phyloP scores from a whole-genome alignment of 1,140 invertebrate genomes.

The Sycobia sp. region DNA sequence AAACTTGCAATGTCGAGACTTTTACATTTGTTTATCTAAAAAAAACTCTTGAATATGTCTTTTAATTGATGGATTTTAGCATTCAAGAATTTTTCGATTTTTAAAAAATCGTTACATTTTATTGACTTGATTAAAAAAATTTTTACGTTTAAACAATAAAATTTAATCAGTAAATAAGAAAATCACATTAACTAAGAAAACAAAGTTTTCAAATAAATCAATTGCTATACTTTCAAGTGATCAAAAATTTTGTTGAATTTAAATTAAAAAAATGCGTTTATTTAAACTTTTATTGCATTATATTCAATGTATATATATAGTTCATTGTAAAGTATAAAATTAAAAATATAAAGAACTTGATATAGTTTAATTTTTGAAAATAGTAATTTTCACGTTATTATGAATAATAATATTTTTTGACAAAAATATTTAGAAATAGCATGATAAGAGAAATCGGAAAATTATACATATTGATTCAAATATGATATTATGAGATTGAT shows the following conservation, averaged over 20 bases:
- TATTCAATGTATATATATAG: not conserved
- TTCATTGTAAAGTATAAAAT: not conserved
- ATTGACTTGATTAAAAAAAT: constrained; percentile 2
- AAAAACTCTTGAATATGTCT: not conserved
- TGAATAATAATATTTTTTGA: not conserved
- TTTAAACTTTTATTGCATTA: not conserved
- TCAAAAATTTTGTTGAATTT: not conserved
- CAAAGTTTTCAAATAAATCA: not conserved
- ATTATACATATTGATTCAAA: too few species aligned
- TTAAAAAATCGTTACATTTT: not conserved
- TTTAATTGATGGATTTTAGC: constrained; percentile 9
- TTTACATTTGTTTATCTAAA: not conserved
- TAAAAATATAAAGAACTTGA: not conserved
- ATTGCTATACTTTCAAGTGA: not conserved
- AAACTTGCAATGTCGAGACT: constrained; percentile 26
- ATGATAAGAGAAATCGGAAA: too few species aligned
- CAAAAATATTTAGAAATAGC: too few species aligned
- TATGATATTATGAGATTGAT: too few species aligned
- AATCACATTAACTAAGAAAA: not conserved
- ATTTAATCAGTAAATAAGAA: not conserved
- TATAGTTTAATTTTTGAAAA: too few species aligned
- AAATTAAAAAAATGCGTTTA: not conserved
- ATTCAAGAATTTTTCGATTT: constrained; percentile 10
- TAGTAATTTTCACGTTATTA: not conserved
- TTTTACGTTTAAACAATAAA: not conserved